Evolutionary conservation across 2,797 vertebrate genomes (phyloP).

Genomic region (Sus cebifrons): DNA sequence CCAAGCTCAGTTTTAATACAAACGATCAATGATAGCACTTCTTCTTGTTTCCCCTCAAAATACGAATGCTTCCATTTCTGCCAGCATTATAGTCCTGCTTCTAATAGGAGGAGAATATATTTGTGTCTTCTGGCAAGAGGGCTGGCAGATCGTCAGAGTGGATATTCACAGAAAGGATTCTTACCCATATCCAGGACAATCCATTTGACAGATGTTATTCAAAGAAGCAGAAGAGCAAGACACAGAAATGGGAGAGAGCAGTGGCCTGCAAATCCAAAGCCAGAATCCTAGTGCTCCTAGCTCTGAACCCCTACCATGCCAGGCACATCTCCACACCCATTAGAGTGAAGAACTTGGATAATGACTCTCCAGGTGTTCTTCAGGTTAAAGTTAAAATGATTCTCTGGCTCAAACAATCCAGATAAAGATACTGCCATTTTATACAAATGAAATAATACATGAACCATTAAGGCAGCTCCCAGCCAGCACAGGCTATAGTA

Average conservation of each 20-base stretch:
- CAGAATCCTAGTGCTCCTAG: neutral
- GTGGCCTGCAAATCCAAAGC: neutral
- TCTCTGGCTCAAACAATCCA: neutral
- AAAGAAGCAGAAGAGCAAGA: neutral
- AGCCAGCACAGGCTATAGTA: neutral
- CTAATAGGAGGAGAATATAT: neutral
- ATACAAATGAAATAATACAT: conserved; percentile 26
- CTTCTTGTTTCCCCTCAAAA: neutral
- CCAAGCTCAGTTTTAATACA: conserved; percentile 7
- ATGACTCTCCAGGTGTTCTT: neutral
- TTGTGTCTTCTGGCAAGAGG: neutral
- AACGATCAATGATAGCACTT: neutral
- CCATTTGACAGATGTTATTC: neutral
- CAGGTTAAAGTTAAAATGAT: conserved; percentile 21
- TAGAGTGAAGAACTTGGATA: neutral
- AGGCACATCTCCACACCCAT: neutral
- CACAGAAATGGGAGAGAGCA: neutral
- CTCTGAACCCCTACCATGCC: neutral
- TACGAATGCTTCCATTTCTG: conserved; percentile 13
- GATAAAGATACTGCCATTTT: neutral
- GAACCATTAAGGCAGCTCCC: neutral
- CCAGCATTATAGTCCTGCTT: neutral
- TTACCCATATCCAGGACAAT: neutral
- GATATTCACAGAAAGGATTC: neutral
- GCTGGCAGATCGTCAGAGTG: neutral